Evolutionary conservation across 1,140 invertebrate species (phyloP).

Genomic region (Brachionus calyciflorus): DNA sequence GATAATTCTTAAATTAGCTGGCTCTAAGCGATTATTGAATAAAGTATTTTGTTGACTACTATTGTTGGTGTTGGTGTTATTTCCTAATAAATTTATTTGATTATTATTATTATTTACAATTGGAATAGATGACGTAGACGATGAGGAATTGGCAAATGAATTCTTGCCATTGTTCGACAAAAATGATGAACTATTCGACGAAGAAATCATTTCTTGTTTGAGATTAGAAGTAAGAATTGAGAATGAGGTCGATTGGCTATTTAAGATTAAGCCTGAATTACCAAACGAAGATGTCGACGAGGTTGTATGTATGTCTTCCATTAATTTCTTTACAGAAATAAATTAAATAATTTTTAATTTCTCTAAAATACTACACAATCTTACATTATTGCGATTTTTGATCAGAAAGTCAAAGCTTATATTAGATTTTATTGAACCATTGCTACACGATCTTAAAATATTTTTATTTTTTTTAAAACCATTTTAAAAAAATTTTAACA

Average conservation of each 20-base stretch:
- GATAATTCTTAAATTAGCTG: constrained; percentile 23
- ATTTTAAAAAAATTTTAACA: too few species aligned
- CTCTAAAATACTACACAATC: neutral
- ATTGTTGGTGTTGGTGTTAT: too few species aligned
- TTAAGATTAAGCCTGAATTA: neutral
- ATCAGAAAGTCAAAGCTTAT: constrained; percentile 31
- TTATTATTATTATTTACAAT: constrained; percentile 2
- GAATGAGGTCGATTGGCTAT: neutral
- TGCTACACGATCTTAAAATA: constrained; percentile 43
- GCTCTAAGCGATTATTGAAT: neutral
- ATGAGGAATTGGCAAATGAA: constrained; percentile 28
- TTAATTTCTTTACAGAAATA: constrained; percentile 20
- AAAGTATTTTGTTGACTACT: neutral
- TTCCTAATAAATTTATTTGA: too few species aligned
- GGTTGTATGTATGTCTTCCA: constrained; percentile 21
- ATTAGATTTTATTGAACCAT: constrained; percentile 46
- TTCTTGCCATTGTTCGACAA: constrained; percentile 27
- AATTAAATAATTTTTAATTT: neutral
- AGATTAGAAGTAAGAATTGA: neutral
- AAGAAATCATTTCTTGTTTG: neutral
- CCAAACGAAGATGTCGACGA: constrained; percentile 19
- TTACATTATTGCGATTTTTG: constrained; percentile 39
- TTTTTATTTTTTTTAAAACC: too few species aligned
- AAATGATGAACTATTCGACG: constrained; percentile 24
- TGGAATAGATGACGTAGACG: constrained; percentile 42